These are phyloP conservation scores for Peromyscus eremicus DNA, from an alignment of 2,797 vertebrate species.

Conservation along the genomic window DNA sequence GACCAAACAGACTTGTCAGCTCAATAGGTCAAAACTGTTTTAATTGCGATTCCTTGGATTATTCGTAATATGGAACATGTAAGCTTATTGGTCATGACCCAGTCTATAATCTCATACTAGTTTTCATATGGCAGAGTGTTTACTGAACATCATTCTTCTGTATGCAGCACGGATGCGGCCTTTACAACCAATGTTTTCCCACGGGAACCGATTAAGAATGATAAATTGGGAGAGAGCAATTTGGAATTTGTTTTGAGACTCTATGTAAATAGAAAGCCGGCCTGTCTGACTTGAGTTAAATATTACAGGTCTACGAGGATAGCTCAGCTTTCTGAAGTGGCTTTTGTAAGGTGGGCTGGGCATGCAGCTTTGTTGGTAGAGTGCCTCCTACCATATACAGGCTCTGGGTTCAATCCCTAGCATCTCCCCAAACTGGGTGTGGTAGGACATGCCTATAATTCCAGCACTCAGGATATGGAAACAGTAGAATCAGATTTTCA, in stretches of 20 bases:
- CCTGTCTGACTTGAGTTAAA: background rate
- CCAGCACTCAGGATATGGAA: background rate
- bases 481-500: background rate
- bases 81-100: background rate
- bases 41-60: conserved; percentile 25
- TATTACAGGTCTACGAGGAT: background rate
- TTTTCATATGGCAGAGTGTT: background rate
- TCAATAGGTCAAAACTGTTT: conserved; percentile 26
- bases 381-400: background rate
- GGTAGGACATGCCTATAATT: background rate
- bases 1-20: background rate
- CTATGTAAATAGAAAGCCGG: background rate
- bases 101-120: background rate
- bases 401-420: background rate
- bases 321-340: background rate
- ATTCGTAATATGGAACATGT: background rate
- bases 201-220: background rate
- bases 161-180: background rate
- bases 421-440: background rate
- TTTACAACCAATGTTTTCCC: background rate
- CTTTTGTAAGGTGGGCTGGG: background rate
- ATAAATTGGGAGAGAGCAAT: background rate
- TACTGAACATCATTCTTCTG: background rate
- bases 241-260: conserved; percentile 23
- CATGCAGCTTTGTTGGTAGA: background rate